Base-by-base conservation (phyloP, 2,888 invertebrate species). In the Acanthosepion pharaonis region DNA sequence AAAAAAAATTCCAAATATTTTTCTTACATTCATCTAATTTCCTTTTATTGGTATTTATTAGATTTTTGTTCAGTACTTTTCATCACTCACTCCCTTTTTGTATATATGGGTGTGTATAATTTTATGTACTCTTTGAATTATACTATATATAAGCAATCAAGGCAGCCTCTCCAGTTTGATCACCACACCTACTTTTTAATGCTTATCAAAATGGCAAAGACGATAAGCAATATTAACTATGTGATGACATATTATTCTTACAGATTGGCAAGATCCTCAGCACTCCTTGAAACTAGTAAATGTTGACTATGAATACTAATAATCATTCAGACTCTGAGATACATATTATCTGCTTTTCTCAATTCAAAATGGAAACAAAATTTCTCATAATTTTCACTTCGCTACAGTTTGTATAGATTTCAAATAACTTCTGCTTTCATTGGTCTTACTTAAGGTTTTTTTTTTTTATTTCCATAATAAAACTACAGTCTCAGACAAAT, bases 151-250 rank as follows among this genome's bases (percentile, higher is more conserved):
- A 78, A 15, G n/a, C 33, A 78, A 78, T 78, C 78, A 15, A 15
- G 78, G 78, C n/a, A 33, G 78, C 18, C 20, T 78, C n/a, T 33
- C 59, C 59, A 78, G 33, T 78, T 78, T 33, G n/a, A 78, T 33
- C n/a, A 78, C n/a, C 78, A 78, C 78, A 78, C 78, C 78, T 33
- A 78, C 78, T 78, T 78, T n/a, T 78, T 78, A 78, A 78, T 78
- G 78, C n/a, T n/a, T 78, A 78, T 78, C 78, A 78, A 78, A 78
- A 78, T 18, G n/a, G 78, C 78, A 78, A 33, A 78, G n/a, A 78
- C 18, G 78, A 78, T 78, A 78, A 78, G 11, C 33, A 78, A 78
- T 78, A 78, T 78, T 78, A n/a, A 33, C 78, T 78, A n/a, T 78
- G 78, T 15, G n/a, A n/a, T 78, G 78, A 78, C 33, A 78, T 78